Evolutionary conservation across 2,797 vertebrate genomes (phyloP).

Genomic region (Sternotherus odoratus): DNA sequence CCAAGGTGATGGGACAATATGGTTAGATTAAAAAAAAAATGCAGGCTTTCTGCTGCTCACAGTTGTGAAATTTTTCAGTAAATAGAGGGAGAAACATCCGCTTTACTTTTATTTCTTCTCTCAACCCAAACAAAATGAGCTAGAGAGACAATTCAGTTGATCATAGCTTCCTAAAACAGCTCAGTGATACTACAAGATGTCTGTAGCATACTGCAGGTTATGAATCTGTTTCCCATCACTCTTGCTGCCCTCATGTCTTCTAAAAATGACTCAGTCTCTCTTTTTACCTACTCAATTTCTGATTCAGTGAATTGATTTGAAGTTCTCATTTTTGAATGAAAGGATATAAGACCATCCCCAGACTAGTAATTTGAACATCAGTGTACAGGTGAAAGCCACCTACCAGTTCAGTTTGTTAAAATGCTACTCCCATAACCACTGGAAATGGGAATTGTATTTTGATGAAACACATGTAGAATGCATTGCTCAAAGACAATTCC

Average conservation of each 20-base stretch:
- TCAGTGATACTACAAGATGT: background rate
- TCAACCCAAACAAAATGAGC: background rate
- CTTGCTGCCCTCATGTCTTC: background rate
- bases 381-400: background rate
- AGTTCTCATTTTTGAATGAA: background rate
- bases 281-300: background rate
- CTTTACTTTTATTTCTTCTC: background rate
- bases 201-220: background rate
- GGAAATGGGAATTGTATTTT: background rate
- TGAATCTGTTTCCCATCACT: background rate
- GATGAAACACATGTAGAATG: background rate
- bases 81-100: background rate
- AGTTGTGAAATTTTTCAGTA: background rate
- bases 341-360: background rate
- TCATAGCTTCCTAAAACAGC: background rate
- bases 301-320: background rate
- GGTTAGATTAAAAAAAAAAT: background rate
- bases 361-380: background rate
- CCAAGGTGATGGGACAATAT: background rate
- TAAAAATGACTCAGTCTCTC: background rate
- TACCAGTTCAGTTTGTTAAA: background rate
- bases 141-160: background rate
- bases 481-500: background rate
- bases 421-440: background rate
- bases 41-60: background rate